Percentiles rank a stretch among this genome's conserved stretches.
Evolutionary conservation across 1,140 invertebrate genomes (phyloP).

Genomic region (Limonius californicus): DNA sequence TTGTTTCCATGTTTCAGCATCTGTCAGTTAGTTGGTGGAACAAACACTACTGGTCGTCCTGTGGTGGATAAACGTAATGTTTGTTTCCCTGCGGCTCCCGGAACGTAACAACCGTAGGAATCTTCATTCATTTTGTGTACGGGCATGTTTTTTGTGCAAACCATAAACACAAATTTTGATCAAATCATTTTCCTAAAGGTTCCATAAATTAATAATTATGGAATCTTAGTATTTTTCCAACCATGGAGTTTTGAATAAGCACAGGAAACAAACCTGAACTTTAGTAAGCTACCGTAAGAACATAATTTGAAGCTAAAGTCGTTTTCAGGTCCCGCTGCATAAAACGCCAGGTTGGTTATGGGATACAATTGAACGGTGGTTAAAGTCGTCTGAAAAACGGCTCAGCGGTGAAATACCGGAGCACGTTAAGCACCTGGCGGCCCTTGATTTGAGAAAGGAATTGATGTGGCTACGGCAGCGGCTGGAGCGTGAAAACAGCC

Average conservation of each 20-base stretch:
- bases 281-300: conserved; percentile 5
- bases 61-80: conserved; percentile 11
- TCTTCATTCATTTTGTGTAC: conserved; percentile 10
- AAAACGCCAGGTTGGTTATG: conserved; percentile 93
- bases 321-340: conserved; percentile 73
- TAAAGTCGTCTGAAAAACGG: conserved; percentile 51
- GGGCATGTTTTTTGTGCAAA: conserved; percentile 7
- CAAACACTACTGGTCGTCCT: conserved; percentile 17
- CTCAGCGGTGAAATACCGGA: conserved; percentile 38
- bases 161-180: no score
- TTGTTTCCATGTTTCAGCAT: conserved; percentile 17
- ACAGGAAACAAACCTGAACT: conserved; percentile 9
- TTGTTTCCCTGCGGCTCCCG: conserved; percentile 10
- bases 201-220: no score
- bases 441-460: conserved; percentile 61
- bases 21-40: conserved; percentile 9
- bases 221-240: no score
- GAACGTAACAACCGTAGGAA: conserved; percentile 13
- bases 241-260: no score
- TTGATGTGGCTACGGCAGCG: conserved; percentile 61
- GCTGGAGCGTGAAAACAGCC: conserved; percentile 61
- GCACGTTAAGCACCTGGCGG: conserved; percentile 29
- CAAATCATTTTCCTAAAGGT: no score
- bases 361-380: conserved; percentile 79
- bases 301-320: neutral